Evolutionary conservation across 1,140 invertebrate genomes (phyloP), one percentile per base, ranked within the genome.

Genomic region (Gonatopus flavifemur): DNA sequence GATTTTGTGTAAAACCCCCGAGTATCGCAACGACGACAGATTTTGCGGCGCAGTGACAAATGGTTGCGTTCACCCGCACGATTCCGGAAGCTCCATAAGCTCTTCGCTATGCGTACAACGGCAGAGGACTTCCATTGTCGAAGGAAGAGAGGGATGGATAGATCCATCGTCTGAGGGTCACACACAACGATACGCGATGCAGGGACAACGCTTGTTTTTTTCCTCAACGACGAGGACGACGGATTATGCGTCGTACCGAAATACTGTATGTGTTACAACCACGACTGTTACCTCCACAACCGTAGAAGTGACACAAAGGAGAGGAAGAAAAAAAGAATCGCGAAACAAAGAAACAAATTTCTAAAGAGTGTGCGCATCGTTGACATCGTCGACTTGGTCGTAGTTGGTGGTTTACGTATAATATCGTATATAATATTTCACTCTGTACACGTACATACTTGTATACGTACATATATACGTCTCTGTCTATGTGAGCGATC

Each of bases 331-430:
- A 39, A 42, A 18, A 38, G 25, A 24, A 41, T 22, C 20, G 21
- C 18, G 52, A 55, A 25, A 64, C 62, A 67, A 67, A 64, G 52
- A 49, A 54, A 56, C 32, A 66, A 67, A 75, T 69, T 75, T 74
- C 65, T 73, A 73, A 72, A 69, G 69, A 59, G 54, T 42, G 31
- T 35, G 57, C 59, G 50, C 43, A 48, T 56, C 35, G 44, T 57
- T 15, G 49, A 40, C 18, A 28, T 9, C 19, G 52, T 33, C 13
- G 37, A 13, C 25, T 7, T 28, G 6, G 37, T 12, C 47, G 35
- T 40, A 52, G 36, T 39, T 46, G 56, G 54, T 41, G 37, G 32
- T 35, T 37, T 22, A 32, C 40, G 42, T 65, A 59, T 53, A 61
- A 64, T 60, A 67, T 67, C 56, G 63, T 62, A 55, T 53, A 20